Evolutionary conservation across 2,113 vertebrate species (phyloP).

Genomic region (Chloropsis cyanopogon): DNA sequence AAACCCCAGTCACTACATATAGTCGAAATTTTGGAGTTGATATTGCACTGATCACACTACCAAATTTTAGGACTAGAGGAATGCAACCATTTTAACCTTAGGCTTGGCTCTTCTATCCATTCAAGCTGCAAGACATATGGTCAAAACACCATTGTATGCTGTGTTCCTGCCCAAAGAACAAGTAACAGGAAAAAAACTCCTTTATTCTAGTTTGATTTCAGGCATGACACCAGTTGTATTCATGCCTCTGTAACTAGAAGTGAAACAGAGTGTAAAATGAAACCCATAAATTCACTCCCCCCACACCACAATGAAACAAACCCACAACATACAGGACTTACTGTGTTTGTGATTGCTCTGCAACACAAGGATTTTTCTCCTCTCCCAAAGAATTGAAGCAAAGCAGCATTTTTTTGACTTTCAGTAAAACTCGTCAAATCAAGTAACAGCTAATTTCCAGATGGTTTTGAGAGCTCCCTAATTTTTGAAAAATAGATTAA

Average conservation of each 20-base stretch:
- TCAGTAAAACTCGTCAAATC: not conserved
- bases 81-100: not conserved
- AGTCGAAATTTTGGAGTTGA: not conserved
- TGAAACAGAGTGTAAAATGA: not conserved
- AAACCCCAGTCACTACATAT: not conserved
- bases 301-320: not conserved
- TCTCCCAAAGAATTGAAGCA: not conserved
- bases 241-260: not conserved
- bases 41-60: not conserved
- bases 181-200: not conserved
- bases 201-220: not conserved
- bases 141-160: not conserved
- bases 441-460: not conserved
- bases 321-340: not conserved
- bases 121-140: not conserved
- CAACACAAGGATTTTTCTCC: not conserved
- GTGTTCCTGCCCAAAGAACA: not conserved
- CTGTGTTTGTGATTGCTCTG: not conserved
- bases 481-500: not conserved
- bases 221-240: not conserved
- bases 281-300: not conserved
- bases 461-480: not conserved
- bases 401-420: not conserved
- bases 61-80: not conserved
- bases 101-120: not conserved